Evolutionary conservation across 2,797 vertebrate genomes (phyloP).

Genomic region (Spinus olivaceus): DNA sequence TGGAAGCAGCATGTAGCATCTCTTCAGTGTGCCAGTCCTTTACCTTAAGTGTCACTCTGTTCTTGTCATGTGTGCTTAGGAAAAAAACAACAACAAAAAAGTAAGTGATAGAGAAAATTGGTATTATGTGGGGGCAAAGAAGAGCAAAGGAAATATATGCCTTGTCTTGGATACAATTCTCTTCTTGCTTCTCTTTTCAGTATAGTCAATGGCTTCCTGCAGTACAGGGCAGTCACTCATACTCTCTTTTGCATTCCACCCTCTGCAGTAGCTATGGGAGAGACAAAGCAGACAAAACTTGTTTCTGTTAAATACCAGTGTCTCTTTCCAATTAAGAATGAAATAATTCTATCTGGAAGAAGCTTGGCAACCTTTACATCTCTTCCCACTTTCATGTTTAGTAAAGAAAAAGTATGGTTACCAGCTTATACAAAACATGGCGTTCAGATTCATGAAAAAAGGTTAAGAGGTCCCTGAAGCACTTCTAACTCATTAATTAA

Average conservation of each 20-base stretch:
- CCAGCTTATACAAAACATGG: fast-evolving
- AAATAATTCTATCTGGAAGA: background rate
- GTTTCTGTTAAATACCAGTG: background rate
- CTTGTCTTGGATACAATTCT: background rate
- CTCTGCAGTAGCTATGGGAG: background rate
- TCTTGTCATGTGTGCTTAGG: background rate
- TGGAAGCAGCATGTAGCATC: background rate
- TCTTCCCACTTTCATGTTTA: background rate
- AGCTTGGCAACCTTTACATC: background rate
- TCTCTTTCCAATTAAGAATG: background rate
- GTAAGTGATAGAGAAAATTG: background rate
- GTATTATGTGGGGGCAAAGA: background rate
- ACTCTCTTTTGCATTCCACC: background rate
- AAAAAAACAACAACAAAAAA: background rate
- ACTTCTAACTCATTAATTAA: background rate
- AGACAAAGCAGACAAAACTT: background rate
- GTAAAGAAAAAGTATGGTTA: background rate
- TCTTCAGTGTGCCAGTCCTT: background rate
- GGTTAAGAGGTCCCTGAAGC: background rate
- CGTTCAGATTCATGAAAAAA: background rate
- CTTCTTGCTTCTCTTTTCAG: background rate
- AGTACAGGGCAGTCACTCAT: fast-evolving
- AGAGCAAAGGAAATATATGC: background rate
- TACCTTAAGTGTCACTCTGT: background rate
- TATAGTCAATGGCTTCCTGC: background rate